These are phyloP conservation scores for Drosophila nr. perissopoda DNA, from an alignment of 2,888 invertebrate genomes.

Conservation along the genomic window DNA sequence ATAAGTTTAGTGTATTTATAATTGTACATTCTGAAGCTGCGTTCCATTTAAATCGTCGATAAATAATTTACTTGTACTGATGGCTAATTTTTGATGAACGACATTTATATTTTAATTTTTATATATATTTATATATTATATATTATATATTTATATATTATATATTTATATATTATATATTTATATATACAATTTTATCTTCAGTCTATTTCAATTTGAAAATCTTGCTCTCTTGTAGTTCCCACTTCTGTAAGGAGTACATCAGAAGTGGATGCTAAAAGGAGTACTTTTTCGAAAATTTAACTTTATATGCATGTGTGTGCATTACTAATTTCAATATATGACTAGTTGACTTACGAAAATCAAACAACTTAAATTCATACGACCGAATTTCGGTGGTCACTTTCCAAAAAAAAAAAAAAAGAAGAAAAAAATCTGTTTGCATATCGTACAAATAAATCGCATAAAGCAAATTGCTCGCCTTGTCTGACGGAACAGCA, in stretches of 20 bases:
- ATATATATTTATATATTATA: too few relatives aligned
- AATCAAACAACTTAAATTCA: conserved; percentile 39
- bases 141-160: too few relatives aligned
- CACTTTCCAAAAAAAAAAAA: conserved; percentile 43
- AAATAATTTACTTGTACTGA: neutral
- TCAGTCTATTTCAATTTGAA: neutral
- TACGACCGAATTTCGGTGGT: conserved; percentile 32
- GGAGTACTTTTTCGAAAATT: neutral
- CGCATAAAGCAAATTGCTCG: conserved; percentile 68
- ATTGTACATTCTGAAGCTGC: neutral
- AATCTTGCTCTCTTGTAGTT: neutral
- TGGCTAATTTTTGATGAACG: neutral
- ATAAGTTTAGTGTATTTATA: too few relatives aligned
- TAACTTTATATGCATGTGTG: neutral
- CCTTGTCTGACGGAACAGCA: conserved; percentile 42
- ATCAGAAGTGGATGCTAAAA: neutral
- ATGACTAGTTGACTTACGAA: conserved; percentile 20
- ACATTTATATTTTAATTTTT: neutral
- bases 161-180: too few relatives aligned
- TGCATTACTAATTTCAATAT: neutral
- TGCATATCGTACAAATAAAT: conserved; percentile 61
- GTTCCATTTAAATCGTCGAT: neutral
- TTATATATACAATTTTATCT: too few relatives aligned
- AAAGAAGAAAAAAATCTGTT: conserved; percentile 21
- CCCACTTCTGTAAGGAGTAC: neutral